Conservation (phyloP, 2,888 invertebrate species). For the Abscondita cerata region DNA sequence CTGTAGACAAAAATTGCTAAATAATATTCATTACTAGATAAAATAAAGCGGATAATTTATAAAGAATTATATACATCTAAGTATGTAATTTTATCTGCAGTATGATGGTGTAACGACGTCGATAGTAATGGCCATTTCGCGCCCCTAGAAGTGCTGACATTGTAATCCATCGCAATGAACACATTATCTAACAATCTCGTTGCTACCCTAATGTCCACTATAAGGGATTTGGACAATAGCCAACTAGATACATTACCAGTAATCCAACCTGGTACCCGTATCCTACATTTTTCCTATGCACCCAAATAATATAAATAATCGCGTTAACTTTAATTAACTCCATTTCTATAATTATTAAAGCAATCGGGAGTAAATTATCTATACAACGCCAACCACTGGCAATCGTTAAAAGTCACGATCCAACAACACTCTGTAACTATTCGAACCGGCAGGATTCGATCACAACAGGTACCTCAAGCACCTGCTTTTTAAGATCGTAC, state of each 20-base stretch:
- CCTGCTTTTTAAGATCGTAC: constrained; percentile 49
- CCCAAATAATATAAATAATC: constrained; percentile 2
- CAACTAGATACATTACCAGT: constrained; percentile 33
- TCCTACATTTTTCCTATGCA: constrained; percentile 18
- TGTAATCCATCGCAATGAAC: constrained; percentile 36
- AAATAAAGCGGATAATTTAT: no score
- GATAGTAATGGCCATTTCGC: constrained; percentile 31
- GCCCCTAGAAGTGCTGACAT: constrained; percentile 36
- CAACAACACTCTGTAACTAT: constrained; percentile 51
- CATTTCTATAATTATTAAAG: no score
- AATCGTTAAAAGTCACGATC: constrained; percentile 32
- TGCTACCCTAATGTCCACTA: constrained; percentile 35
- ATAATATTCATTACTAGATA: no score
- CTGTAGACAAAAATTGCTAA: background rate
- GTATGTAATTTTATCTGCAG: constrained; percentile 22
- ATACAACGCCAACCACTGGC: constrained; percentile 24
- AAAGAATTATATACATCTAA: constrained; percentile 1
- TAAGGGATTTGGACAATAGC: constrained; percentile 41
- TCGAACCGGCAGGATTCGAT: constrained; percentile 47
- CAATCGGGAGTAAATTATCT: background rate
- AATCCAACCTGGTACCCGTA: constrained; percentile 39
- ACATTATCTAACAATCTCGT: constrained; percentile 37
- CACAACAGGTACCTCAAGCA: constrained; percentile 51
- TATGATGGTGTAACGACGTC: constrained; percentile 20
- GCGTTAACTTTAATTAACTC: background rate